phyloP scores from a whole-genome alignment of 2,888 invertebrate species.

The Pollenia griseotomentosa region DNA sequence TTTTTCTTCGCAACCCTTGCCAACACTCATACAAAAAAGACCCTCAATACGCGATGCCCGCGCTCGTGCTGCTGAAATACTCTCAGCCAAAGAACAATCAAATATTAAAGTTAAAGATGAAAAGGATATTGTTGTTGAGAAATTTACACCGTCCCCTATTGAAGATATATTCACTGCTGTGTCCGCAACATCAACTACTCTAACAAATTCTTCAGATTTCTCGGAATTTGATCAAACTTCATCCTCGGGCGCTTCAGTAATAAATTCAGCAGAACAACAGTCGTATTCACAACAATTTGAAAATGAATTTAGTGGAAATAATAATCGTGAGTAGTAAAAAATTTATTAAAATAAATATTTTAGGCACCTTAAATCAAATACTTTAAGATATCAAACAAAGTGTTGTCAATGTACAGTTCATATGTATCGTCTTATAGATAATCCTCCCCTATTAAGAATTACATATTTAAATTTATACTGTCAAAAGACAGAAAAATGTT shows the following conservation, averaged over 20 bases:
- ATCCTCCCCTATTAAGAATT: neutral
- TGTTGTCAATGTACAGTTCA: neutral
- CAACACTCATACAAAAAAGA: constrained; percentile 73
- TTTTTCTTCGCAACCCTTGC: constrained; percentile 50
- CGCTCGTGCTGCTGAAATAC: constrained; percentile 74
- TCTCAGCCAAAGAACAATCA: constrained; percentile 81
- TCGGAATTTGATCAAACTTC: constrained; percentile 56
- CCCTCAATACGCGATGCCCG: constrained; percentile 71
- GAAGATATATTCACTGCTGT: constrained; percentile 78
- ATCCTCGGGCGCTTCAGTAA: constrained; percentile 5
- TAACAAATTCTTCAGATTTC: constrained; percentile 37
- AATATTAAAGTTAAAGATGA: constrained; percentile 79
- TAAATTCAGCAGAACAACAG: constrained; percentile 34
- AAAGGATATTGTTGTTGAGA: constrained; percentile 81
- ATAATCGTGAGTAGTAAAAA: constrained; percentile 77
- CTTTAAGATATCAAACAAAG: neutral
- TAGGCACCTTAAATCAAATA: neutral
- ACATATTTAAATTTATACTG: no score
- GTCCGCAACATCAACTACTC: constrained; percentile 39
- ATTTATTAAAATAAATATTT: constrained; percentile 1
- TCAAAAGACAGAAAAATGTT: no score
- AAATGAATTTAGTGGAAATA: constrained; percentile 78
- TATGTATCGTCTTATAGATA: neutral
- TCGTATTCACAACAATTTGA: constrained; percentile 57
- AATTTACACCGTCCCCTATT: constrained; percentile 76